Base-by-base conservation (phyloP, 1,140 invertebrate species). In the Paralvinella palmiformis region DNA sequence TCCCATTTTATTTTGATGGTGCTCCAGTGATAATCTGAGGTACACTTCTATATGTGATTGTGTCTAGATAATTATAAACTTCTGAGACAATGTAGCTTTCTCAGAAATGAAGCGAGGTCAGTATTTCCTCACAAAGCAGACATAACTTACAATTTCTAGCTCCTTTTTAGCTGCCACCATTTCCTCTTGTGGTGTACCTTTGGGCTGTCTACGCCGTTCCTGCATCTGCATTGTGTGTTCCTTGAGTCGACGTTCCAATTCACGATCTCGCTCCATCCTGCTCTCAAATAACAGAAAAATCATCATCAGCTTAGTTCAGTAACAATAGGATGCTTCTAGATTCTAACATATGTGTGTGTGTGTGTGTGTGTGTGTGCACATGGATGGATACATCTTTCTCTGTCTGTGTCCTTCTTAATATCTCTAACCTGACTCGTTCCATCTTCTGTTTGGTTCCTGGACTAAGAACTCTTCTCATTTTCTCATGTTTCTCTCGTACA, bases 151-250 rank as follows among this genome's bases (percentile, higher is more conserved):
- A 36, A 76, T 71, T 63, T 75, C 72, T 37, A 79, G 63, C 63
- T 79, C 77, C 63, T 70, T 69, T 36, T 68, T 66, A 7, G 77
- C 77, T 5, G 74, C 72, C 35, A 72, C 72, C 75, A 78, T 79
- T 56, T 79, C 77, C 37, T 77, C 70, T 61, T 79, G 75, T 15
- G 77, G 75, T 0, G 73, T 72, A 6, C 75, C 77, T 55, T 74
- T 77, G 1, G 76, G 77, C 33, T 71, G 65, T 67, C 71, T 71
- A 32, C 76, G 56, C 45, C 77, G 66, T 29, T 78, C 74, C 32
- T 72, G 65, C 76, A 79, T 79, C 45, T 67, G 62, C 48, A 68
- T 58, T 29, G 73, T 74, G 66, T 78, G 77, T 15, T 64, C 60
- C 64, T 77, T 79, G 50, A 79, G 76, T 57, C 68, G 67, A 20